phyloP scores from a whole-genome alignment of 2,113 vertebrate species.

The Pseudopodoces humilis region DNA sequence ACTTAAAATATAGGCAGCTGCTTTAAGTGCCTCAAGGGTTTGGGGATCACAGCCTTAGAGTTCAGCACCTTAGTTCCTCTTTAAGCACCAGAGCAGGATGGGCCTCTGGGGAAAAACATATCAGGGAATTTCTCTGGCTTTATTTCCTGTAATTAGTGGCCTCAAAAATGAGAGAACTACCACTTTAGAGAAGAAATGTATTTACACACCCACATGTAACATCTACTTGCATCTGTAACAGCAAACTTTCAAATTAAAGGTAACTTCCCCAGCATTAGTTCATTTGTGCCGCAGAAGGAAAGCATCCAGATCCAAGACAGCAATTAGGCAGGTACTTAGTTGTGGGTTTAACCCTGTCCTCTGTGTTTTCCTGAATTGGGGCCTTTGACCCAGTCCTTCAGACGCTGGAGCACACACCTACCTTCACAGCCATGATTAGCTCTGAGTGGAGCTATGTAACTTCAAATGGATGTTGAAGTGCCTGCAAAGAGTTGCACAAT shows the following conservation, averaged over 20 bases:
- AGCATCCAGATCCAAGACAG: conserved; percentile 28
- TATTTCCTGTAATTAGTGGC: conserved; percentile 63
- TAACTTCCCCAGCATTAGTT: conserved; percentile 33
- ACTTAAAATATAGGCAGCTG: not conserved
- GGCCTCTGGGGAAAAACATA: conserved; percentile 39
- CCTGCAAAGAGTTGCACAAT: not conserved
- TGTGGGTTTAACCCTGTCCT: conserved; percentile 45
- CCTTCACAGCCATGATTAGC: not conserved
- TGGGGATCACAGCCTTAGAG: conserved; percentile 17
- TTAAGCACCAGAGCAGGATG: not conserved
- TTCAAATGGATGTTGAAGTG: not conserved
- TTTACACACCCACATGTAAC: conserved; percentile 38
- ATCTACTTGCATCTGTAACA: conserved; percentile 46
- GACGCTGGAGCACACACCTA: conserved; percentile 42
- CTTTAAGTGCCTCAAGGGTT: conserved; percentile 29
- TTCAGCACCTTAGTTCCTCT: conserved; percentile 35
- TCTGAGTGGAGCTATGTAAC: not conserved
- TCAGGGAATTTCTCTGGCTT: conserved; percentile 62
- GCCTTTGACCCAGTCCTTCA: conserved; percentile 52
- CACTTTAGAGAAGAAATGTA: conserved; percentile 47
- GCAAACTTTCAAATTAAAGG: conserved; percentile 66
- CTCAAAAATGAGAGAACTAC: conserved; percentile 54
- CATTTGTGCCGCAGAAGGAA: conserved; percentile 11
- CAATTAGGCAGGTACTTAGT: conserved; percentile 53
- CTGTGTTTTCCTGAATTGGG: conserved; percentile 1